Percentiles rank a stretch among this genome's conserved stretches.
These are phyloP conservation scores for Hoplodrina ambigua DNA, from an alignment of 2,888 invertebrate species.

Conservation along the genomic window DNA sequence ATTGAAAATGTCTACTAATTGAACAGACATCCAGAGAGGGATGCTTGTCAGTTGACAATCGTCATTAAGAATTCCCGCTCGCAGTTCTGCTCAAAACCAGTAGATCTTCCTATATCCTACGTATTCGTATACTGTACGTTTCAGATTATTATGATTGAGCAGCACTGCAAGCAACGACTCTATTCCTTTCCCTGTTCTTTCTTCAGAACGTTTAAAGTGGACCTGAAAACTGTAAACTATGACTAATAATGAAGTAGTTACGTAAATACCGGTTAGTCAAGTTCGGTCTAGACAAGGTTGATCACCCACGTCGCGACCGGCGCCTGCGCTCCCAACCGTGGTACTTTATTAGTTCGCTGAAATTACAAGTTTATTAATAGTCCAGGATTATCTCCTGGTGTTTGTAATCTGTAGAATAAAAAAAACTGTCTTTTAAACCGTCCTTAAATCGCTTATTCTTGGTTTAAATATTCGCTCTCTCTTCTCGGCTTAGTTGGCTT, in stretches of 20 bases:
- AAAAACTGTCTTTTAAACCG: background rate
- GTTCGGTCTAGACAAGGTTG: constrained; percentile 72
- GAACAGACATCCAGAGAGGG: no score
- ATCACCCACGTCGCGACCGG: constrained; percentile 65
- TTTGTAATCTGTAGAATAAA: constrained; percentile 23
- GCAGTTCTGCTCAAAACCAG: no score
- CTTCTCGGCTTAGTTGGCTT: no score
- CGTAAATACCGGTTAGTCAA: constrained; percentile 69
- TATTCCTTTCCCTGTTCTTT: constrained; percentile 15
- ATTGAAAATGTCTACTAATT: no score
- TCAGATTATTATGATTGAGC: no score
- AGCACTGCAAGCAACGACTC: background rate
- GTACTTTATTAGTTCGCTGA: constrained; percentile 48
- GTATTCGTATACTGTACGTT: no score
- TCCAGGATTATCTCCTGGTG: constrained; percentile 43
- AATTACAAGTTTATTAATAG: constrained; percentile 56
- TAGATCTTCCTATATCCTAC: no score
- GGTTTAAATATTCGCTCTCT: no score
- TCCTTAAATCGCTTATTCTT: background rate
- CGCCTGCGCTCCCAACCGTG: constrained; percentile 60
- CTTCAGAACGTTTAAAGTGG: constrained; percentile 13
- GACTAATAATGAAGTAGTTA: constrained; percentile 57
- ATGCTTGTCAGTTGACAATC: no score
- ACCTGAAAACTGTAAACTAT: constrained; percentile 47
- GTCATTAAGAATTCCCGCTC: no score